A percentile compares a stretch with the other conserved stretches of the same genome.
Conservation (phyloP, 2,888 invertebrate genomes). For the Carcina quercana region DNA sequence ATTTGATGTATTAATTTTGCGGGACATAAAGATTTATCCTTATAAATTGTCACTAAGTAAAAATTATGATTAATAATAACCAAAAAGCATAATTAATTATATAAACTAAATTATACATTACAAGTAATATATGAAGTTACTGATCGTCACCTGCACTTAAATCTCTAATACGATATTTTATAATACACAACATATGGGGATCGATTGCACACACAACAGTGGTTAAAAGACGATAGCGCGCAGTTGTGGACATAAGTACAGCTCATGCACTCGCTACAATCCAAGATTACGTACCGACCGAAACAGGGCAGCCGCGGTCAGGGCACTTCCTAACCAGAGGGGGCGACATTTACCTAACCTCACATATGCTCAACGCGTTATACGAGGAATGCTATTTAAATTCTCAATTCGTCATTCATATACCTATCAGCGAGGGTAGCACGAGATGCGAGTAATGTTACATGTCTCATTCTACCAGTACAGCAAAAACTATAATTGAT, state of each 20-base stretch:
- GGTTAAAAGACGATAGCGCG: conserved; percentile 49
- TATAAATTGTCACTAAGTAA: conserved; percentile 64
- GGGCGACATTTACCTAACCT: too few relatives aligned
- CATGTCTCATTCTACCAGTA: too few relatives aligned
- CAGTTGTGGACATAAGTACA: conserved; percentile 50
- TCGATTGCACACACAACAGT: conserved; percentile 63
- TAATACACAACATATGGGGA: conserved; percentile 60
- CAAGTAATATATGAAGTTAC: conserved; percentile 53
- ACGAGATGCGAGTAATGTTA: too few relatives aligned
- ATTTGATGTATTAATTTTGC: conserved; percentile 48
- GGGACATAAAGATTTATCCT: conserved; percentile 50
- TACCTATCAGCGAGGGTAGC: too few relatives aligned
- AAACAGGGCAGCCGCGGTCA: too few relatives aligned
- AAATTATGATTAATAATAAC: conserved; percentile 69
- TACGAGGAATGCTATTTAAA: too few relatives aligned
- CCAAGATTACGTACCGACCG: too few relatives aligned
- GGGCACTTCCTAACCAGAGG: too few relatives aligned
- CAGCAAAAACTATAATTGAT: too few relatives aligned
- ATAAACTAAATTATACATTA: conserved; percentile 69
- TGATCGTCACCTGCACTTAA: conserved; percentile 44
- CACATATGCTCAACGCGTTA: too few relatives aligned
- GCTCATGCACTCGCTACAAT: conserved; percentile 32
- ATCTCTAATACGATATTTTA: conserved; percentile 62
- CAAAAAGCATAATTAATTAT: conserved; percentile 58
- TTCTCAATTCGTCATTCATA: too few relatives aligned